phyloP scores from a whole-genome alignment of 1,140 invertebrate species.

The Panagrolaimus sp. region DNA sequence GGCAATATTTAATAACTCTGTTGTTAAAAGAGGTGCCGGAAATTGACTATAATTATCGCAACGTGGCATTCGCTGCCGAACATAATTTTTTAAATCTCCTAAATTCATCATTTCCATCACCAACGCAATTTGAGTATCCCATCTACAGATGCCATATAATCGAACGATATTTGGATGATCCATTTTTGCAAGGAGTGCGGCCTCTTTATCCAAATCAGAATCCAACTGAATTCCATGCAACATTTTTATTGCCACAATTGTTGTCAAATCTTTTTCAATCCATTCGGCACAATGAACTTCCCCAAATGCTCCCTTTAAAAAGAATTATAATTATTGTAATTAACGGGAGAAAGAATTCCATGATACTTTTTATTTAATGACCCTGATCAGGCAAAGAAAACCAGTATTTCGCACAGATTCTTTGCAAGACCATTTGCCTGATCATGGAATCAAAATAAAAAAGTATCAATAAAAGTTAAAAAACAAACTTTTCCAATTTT shows the following conservation, averaged over 20 bases:
- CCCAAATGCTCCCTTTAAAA: conserved; percentile 33
- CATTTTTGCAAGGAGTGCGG: conserved; percentile 36
- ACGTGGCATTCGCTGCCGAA: conserved; percentile 28
- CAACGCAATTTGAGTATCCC: conserved; percentile 27
- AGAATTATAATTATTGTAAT: too few relatives aligned
- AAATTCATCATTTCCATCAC: conserved; percentile 45
- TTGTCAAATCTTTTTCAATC: conserved; percentile 17
- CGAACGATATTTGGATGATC: conserved; percentile 44
- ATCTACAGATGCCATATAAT: conserved; percentile 35
- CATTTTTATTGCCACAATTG: conserved; percentile 41
- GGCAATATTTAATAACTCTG: conserved; percentile 39
- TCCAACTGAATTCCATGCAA: conserved; percentile 34
- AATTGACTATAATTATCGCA: conserved; percentile 45
- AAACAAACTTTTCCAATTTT: conserved; percentile 33
- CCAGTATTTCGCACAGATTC: too few relatives aligned
- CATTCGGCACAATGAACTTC: conserved; percentile 43
- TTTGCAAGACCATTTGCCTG: too few relatives aligned
- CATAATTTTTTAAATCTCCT: conserved; percentile 44
- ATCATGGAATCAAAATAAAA: too few relatives aligned
- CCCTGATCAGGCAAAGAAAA: too few relatives aligned
- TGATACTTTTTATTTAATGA: too few relatives aligned
- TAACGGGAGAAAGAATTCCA: too few relatives aligned
- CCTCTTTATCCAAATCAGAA: conserved; percentile 46
- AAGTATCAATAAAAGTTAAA: too few relatives aligned
- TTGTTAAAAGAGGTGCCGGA: conserved; percentile 32